These are phyloP conservation scores for Falco columbarius DNA, from an alignment of 2,797 vertebrate genomes.

Conservation along the genomic window DNA sequence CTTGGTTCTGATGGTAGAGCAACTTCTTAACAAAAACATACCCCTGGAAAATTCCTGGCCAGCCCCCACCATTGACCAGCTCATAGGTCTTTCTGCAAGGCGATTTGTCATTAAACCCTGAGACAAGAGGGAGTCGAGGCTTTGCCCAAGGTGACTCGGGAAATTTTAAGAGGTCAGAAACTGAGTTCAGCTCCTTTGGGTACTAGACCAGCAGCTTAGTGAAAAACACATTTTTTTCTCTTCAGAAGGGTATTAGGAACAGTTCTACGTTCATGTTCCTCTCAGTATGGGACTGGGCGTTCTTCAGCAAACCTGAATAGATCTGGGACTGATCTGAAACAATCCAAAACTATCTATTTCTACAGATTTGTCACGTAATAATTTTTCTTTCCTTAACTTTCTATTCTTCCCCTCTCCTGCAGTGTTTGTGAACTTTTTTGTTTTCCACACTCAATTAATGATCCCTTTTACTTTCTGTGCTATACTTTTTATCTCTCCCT, in stretches of 20 bases:
- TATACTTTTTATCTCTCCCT: constrained; percentile 17
- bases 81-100: background rate
- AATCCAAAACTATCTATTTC: background rate
- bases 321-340: background rate
- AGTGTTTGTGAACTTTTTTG: background rate
- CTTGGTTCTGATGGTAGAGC: background rate
- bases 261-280: background rate
- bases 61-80: accelerated
- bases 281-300: background rate
- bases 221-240: background rate
- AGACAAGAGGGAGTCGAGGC: background rate
- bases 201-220: background rate
- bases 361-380: background rate
- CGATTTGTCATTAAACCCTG: background rate
- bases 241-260: background rate
- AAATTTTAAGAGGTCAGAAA: background rate
- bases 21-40: background rate
- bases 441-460: background rate
- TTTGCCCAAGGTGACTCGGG: background rate
- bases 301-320: background rate
- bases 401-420: background rate
- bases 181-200: background rate
- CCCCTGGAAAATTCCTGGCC: background rate
- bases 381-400: background rate
- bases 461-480: constrained; percentile 7